phyloP scores from a whole-genome alignment of 2,888 invertebrate genomes.

The Nomada goodeniana region DNA sequence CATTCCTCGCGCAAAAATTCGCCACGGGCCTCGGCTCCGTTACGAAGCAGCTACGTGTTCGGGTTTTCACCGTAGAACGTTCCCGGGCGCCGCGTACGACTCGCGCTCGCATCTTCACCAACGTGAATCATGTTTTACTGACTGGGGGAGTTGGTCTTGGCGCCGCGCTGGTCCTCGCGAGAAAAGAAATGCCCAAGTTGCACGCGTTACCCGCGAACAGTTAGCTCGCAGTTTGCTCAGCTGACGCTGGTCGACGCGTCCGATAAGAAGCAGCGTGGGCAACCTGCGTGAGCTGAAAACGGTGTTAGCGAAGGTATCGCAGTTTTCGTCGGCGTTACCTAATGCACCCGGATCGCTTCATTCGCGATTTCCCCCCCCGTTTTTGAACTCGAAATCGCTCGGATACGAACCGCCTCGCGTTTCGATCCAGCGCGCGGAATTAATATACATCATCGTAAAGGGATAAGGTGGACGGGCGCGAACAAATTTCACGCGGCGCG shows the following conservation, averaged over 20 bases:
- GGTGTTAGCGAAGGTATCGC: not conserved
- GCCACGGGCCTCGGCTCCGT: not conserved
- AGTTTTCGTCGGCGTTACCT: too few relatives aligned
- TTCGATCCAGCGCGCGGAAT: too few relatives aligned
- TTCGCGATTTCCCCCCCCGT: too few relatives aligned
- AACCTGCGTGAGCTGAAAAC: not conserved
- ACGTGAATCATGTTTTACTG: not conserved
- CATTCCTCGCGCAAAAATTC: slow-evolving; percentile 6
- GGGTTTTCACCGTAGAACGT: not conserved
- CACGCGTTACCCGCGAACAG: slow-evolving; percentile 12
- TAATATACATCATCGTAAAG: too few relatives aligned
- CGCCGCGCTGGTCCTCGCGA: not conserved
- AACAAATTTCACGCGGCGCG: too few relatives aligned
- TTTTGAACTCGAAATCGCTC: too few relatives aligned
- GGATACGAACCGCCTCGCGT: too few relatives aligned
- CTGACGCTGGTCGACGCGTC: slow-evolving; percentile 3
- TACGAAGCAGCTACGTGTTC: not conserved
- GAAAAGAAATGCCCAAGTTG: slow-evolving; percentile 12
- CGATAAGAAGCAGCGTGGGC: not conserved
- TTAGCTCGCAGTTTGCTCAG: slow-evolving; percentile 32
- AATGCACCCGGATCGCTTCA: too few relatives aligned
- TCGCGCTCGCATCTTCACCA: too few relatives aligned
- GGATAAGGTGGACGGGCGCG: too few relatives aligned
- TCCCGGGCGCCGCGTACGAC: too few relatives aligned
- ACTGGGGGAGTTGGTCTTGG: too few relatives aligned